A percentile compares a stretch with the other conserved stretches of the same genome.
phyloP scores from a whole-genome alignment of 2,797 vertebrate genomes.

The Oreochromis grahami region DNA sequence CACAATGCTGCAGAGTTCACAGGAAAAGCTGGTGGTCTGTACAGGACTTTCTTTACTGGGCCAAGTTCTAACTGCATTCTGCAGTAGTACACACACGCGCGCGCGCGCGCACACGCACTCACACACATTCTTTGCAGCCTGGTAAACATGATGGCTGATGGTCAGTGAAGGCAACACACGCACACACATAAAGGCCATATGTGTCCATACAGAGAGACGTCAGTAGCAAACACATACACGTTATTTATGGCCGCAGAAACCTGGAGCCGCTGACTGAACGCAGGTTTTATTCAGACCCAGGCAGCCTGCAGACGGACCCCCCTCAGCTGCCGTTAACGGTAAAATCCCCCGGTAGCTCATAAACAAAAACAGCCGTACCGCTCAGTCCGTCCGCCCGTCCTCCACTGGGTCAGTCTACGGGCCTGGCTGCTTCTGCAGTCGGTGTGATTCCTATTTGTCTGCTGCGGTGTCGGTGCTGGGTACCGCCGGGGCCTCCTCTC shows the following conservation, averaged over 20 bases:
- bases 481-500: conserved; percentile 34
- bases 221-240: neutral
- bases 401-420: neutral
- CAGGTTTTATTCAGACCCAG: neutral
- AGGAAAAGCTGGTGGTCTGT: neutral
- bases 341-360: neutral
- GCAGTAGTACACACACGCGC: conserved; percentile 28
- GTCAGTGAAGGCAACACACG: neutral
- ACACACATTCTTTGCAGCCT: neutral
- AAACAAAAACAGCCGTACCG: conserved; percentile 23
- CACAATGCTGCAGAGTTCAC: neutral
- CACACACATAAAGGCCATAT: neutral
- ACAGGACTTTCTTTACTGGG: neutral
- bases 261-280: neutral
- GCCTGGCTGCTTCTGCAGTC: neutral
- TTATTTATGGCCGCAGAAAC: neutral
- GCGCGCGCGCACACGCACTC: neutral
- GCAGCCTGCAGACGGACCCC: neutral
- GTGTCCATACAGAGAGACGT: neutral
- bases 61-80: conserved; percentile 25
- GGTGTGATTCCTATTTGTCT: neutral
- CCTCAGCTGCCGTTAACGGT: neutral
- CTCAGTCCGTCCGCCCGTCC: neutral
- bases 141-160: neutral
- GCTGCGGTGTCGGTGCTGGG: conserved; percentile 12